phyloP scores from a whole-genome alignment of 2,113 vertebrate species.

The Noctilio leporinus region DNA sequence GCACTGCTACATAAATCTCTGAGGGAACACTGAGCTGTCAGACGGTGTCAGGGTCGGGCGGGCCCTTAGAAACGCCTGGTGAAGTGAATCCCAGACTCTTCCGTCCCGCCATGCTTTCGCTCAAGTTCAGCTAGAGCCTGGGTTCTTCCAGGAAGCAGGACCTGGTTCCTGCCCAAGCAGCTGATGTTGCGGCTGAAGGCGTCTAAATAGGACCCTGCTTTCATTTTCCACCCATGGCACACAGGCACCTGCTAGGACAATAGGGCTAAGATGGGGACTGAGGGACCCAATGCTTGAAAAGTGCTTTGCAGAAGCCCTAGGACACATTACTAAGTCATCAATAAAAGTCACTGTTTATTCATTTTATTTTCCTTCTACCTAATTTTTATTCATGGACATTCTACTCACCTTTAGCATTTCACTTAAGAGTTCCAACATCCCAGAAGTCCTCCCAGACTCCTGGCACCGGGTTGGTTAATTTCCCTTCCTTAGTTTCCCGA shows the following conservation, averaged over 20 bases:
- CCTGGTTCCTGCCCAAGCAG: background rate
- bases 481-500: fast-evolving
- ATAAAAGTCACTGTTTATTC: background rate
- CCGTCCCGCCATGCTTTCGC: background rate
- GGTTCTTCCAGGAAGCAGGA: background rate
- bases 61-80: background rate
- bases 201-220: too few species aligned
- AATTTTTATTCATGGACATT: background rate
- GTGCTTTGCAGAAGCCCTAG: background rate
- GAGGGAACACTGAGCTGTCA: background rate
- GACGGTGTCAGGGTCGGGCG: background rate
- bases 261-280: fast-evolving
- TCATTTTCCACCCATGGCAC: fast-evolving
- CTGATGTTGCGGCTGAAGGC: background rate
- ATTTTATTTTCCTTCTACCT: background rate
- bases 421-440: background rate
- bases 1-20: background rate
- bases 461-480: background rate
- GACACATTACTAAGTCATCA: background rate
- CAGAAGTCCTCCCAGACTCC: background rate
- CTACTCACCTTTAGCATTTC: background rate
- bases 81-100: fast-evolving
- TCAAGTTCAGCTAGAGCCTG: background rate
- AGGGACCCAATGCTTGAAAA: background rate
- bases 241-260: background rate